Percentiles rank a stretch among this genome's conserved stretches.
Evolutionary conservation across 2,888 invertebrate genomes (phyloP).

Genomic region (Ernsta delagoae): DNA sequence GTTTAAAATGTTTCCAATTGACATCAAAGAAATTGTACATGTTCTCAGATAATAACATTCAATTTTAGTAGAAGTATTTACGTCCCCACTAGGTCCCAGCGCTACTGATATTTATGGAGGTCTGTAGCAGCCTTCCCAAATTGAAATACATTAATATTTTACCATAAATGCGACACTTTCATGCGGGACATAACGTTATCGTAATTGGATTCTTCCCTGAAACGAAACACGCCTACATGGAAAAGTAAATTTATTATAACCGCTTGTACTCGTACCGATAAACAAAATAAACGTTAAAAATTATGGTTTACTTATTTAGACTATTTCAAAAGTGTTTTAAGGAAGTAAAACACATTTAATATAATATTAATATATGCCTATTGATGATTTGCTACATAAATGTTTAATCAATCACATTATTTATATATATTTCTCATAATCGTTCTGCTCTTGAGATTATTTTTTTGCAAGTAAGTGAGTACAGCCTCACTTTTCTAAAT

Average conservation of each 20-base stretch:
- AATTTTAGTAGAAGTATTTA: conserved; percentile 81
- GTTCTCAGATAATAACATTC: conserved; percentile 78
- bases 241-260: conserved; percentile 39
- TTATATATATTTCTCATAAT: too few species aligned
- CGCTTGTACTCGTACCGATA: conserved; percentile 30
- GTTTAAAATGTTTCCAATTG: conserved; percentile 28
- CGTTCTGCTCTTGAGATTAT: too few species aligned
- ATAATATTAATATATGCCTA: too few species aligned
- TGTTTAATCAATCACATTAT: too few species aligned
- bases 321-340: too few species aligned
- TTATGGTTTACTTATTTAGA: conserved; percentile 6
- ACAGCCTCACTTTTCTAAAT: too few species aligned
- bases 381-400: too few species aligned
- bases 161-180: conserved; percentile 84
- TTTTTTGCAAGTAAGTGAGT: too few species aligned
- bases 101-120: conserved; percentile 82
- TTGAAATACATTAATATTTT: conserved; percentile 85
- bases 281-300: conserved; percentile 24
- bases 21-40: conserved; percentile 47
- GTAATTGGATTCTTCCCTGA: conserved; percentile 82
- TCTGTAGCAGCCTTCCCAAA: conserved; percentile 80
- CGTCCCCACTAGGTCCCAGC: conserved; percentile 67
- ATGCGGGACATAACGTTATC: conserved; percentile 82
- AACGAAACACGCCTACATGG: conserved; percentile 55
- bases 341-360: too few species aligned